A percentile compares a stretch with the other conserved stretches of the same genome.
These are phyloP conservation scores for Philopotamus ludificatus DNA, from an alignment of 1,140 invertebrate species.

Conservation along the genomic window DNA sequence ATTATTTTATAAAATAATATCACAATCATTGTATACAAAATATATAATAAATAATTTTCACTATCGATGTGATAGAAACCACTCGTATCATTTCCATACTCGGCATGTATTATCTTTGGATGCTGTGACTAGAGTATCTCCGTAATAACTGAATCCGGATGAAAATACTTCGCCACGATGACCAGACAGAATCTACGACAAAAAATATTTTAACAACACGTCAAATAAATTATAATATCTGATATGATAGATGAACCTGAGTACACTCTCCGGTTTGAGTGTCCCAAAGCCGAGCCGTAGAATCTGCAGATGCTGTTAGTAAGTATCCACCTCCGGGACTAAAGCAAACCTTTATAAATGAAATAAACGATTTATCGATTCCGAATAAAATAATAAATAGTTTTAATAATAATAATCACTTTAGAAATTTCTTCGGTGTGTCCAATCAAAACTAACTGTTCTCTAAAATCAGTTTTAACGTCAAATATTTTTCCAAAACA, in stretches of 20 bases:
- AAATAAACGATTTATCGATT: neutral
- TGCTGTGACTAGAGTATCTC: slow-evolving; percentile 74
- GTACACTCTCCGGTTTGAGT: slow-evolving; percentile 65
- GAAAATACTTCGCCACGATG: slow-evolving; percentile 79
- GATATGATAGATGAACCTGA: slow-evolving; percentile 50
- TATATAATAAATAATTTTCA: neutral
- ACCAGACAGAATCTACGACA: slow-evolving; percentile 63
- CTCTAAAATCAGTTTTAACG: slow-evolving; percentile 58
- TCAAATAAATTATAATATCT: neutral
- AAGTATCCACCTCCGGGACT: slow-evolving; percentile 71
- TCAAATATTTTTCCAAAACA: slow-evolving; percentile 70
- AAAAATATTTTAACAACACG: slow-evolving; percentile 8
- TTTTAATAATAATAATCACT: slow-evolving; percentile 45
- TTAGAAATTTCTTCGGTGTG: slow-evolving; percentile 78
- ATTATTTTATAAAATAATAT: neutral
- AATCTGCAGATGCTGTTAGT: slow-evolving; percentile 73
- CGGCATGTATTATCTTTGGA: slow-evolving; percentile 72
- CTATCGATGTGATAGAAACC: slow-evolving; percentile 44
- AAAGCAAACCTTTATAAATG: slow-evolving; percentile 65
- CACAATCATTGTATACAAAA: neutral
- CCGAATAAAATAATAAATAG: neutral
- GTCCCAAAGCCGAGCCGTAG: slow-evolving; percentile 74
- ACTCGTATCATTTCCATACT: slow-evolving; percentile 72
- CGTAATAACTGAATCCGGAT: slow-evolving; percentile 75
- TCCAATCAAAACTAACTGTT: slow-evolving; percentile 64